phyloP scores from a whole-genome alignment of 2,888 invertebrate genomes.

The Pycnomerus fuliginosus region DNA sequence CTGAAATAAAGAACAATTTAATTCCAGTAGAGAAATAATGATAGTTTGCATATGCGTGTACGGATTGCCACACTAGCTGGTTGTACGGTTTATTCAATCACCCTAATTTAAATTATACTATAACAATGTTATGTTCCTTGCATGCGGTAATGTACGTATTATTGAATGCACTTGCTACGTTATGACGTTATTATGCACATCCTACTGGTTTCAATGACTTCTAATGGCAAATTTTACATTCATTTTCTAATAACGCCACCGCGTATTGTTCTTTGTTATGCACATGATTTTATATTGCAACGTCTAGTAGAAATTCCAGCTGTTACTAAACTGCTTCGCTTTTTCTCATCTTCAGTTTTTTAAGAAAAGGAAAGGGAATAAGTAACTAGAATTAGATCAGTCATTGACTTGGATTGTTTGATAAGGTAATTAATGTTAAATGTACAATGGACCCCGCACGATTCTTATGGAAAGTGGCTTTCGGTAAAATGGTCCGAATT shows the following conservation, averaged over 20 bases:
- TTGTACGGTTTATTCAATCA: slow-evolving; percentile 29
- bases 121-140: slow-evolving; percentile 35
- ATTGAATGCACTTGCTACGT: slow-evolving; percentile 31
- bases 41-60: slow-evolving; percentile 28
- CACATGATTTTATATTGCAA: too few species aligned
- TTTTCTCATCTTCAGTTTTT: too few species aligned
- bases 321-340: too few species aligned
- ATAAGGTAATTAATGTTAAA: too few species aligned
- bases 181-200: slow-evolving; percentile 32
- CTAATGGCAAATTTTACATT: slow-evolving; percentile 17
- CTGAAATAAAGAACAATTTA: slow-evolving; percentile 26
- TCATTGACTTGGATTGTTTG: too few species aligned
- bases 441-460: too few species aligned
- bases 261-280: slow-evolving; percentile 8
- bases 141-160: slow-evolving; percentile 33
- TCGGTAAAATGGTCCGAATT: too few species aligned
- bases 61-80: slow-evolving; percentile 17
- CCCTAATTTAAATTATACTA: slow-evolving; percentile 36
- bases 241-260: slow-evolving; percentile 11
- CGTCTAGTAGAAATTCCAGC: too few species aligned
- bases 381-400: too few species aligned
- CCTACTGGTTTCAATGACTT: slow-evolving; percentile 20
- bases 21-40: slow-evolving; percentile 24
- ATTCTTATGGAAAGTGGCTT: too few species aligned
- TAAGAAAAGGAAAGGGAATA: too few species aligned